phyloP scores from a whole-genome alignment of 2,888 invertebrate genomes.

The Beris chalybata region DNA sequence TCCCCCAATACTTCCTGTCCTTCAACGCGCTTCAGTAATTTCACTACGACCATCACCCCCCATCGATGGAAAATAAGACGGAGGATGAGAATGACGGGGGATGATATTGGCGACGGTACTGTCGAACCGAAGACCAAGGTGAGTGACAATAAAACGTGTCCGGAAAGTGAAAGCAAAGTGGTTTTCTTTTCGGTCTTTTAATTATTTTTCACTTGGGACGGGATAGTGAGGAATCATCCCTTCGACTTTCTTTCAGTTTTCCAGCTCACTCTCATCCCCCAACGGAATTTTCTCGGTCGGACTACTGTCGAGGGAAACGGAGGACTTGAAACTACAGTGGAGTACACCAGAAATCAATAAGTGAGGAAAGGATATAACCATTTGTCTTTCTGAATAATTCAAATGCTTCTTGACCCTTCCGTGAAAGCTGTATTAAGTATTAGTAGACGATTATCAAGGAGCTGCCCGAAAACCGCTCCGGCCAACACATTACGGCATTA shows the following conservation, averaged over 20 bases:
- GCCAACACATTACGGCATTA: background rate
- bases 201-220: too few species aligned
- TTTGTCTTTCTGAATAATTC: conserved; percentile 40
- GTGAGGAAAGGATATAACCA: conserved; percentile 28
- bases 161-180: conserved; percentile 14
- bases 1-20: background rate
- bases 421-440: conserved; percentile 9
- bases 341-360: conserved; percentile 8
- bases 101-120: background rate
- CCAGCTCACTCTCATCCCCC: background rate
- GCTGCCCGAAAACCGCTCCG: background rate
- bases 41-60: background rate
- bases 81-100: too few species aligned
- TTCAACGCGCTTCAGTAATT: background rate
- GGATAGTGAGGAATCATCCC: background rate
- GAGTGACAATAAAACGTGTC: conserved; percentile 21
- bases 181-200: background rate
- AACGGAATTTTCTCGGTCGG: background rate
- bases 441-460: background rate
- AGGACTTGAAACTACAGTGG: background rate
- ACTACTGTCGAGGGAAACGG: background rate
- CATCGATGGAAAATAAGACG: background rate
- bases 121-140: background rate
- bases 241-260: background rate
- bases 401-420: conserved; percentile 37